Conservation (phyloP, 2,113 vertebrate species). For the Sprattus sprattus region DNA sequence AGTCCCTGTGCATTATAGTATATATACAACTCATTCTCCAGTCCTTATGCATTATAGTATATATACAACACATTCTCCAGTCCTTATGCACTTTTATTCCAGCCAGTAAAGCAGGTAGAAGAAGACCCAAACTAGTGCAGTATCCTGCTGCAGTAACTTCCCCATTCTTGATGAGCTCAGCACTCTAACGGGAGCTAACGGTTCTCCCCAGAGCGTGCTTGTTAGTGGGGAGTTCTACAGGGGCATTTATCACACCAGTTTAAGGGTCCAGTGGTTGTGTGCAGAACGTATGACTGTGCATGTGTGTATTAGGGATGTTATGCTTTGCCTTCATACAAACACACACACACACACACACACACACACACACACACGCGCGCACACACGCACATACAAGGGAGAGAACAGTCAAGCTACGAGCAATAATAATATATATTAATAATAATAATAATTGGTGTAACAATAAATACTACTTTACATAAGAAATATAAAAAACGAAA, state of each 20-base stretch:
- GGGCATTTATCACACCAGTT: background rate
- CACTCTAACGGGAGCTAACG: background rate
- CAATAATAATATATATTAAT: too few species aligned
- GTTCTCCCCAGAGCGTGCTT: background rate
- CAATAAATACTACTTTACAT: too few species aligned
- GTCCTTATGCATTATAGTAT: too few species aligned
- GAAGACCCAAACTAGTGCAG: background rate
- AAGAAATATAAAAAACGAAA: too few species aligned
- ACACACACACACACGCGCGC: conserved; percentile 12
- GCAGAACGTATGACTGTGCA: background rate
- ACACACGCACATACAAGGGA: conserved; percentile 7
- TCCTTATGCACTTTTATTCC: background rate
- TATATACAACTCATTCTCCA: too few species aligned
- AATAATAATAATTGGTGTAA: too few species aligned
- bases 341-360: background rate
- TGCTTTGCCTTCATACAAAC: conserved; percentile 27
- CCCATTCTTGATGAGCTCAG: conserved; percentile 34
- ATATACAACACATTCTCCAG: too few species aligned
- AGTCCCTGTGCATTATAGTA: too few species aligned
- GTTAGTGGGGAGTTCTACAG: background rate
- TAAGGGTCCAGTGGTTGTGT: background rate
- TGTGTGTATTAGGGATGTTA: background rate
- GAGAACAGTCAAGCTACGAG: too few species aligned
- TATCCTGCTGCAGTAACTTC: conserved; percentile 15
- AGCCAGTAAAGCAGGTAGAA: background rate